Base-by-base conservation (phyloP, 2,888 invertebrate genomes). In the Cerastoderma edule region DNA sequence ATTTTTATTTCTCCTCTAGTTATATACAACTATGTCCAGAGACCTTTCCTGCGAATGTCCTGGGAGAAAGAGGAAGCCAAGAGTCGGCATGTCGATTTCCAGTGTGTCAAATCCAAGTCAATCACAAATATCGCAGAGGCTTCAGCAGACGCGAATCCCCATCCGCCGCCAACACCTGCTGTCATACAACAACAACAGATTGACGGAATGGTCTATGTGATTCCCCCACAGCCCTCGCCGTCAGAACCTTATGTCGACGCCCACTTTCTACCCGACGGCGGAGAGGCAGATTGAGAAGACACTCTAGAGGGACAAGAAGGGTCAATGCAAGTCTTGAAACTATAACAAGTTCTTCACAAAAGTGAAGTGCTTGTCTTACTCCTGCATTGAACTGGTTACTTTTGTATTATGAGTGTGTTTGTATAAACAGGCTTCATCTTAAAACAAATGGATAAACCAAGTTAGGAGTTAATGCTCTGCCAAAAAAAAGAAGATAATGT, bases 11-110 rank as follows among this genome's bases (percentile, higher is more conserved):
- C 3, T 24, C 54, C 79, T 80, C 50, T 88, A 93, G 97, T 99
- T 1, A 99, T 99, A 84, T 99, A 99, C 94, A 99, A 99, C 93
- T 99, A 99, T 93, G 99, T 99, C 0, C 99, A 99, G 92, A 94
- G 99, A 0, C 99, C 99, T 0, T 99, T 99, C 93, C 97, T 99
- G 68, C 98, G 99, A 91, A 98, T 98, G 97, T 98, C 98, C 0
- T 99, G 99, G 99, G 99, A 99, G 92, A 99, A 99, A 90, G 99
- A 99, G 91, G 99, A 99, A 90, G 99, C 99, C 0, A 98, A 99
- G 91, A 98, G 98, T 90, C 95, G 99, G 0, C 99, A 99, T 92
- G 99, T 99, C 0, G 99, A 99, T 93, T 99, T 99, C 80, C 97
- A 99, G 94, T 99, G 99, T 92, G 98, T 99, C 70, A 99, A 98